Conservation (phyloP, 2,888 invertebrate species). For the Philhelius pedissequus region DNA sequence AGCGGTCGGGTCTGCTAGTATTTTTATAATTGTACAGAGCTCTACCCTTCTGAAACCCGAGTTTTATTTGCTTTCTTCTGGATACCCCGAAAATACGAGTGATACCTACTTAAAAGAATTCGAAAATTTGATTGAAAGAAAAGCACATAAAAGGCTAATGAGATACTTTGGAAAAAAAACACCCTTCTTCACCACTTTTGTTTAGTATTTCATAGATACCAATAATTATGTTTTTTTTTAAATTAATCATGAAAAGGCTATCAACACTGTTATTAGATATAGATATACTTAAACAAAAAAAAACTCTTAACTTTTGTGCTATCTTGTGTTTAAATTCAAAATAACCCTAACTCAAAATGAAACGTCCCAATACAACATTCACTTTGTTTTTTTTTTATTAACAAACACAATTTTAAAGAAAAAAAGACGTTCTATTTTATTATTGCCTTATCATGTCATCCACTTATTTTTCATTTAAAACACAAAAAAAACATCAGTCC, state of each 20-base stretch:
- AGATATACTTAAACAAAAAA: not conserved
- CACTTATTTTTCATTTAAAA: slow-evolving; percentile 10
- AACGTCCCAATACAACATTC: slow-evolving; percentile 2
- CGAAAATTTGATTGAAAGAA: no score
- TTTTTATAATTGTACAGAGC: no score
- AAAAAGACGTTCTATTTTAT: slow-evolving; percentile 14
- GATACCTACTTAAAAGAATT: no score
- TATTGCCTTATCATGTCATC: slow-evolving; percentile 1
- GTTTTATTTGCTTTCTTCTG: no score
- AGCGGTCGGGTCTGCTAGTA: no score
- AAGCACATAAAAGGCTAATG: no score
- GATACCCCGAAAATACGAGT: no score
- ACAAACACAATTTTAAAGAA: slow-evolving; percentile 9
- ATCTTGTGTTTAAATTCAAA: not conserved
- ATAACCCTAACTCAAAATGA: not conserved
- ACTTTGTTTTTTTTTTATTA: not conserved
- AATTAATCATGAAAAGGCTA: not conserved
- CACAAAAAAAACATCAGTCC: not conserved
- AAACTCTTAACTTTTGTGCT: not conserved
- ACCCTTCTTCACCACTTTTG: no score
- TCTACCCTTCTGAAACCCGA: no score
- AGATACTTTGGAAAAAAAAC: not conserved
- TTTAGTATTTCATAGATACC: not conserved
- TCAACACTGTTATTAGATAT: not conserved
- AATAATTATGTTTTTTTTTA: not conserved